These are phyloP conservation scores for Spialia ferax DNA, from an alignment of 2,888 invertebrate genomes.

Conservation along the genomic window DNA sequence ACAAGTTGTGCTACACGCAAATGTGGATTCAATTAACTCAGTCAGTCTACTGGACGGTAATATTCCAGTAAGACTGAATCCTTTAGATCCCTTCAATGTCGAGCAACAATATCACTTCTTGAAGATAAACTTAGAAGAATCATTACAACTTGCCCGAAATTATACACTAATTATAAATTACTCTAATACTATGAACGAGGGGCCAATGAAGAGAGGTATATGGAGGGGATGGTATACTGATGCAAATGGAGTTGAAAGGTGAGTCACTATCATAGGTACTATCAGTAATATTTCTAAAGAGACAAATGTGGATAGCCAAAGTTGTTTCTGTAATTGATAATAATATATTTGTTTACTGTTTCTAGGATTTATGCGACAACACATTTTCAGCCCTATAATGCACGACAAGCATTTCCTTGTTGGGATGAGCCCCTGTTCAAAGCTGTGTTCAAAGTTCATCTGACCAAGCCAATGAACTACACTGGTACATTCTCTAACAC, in stretches of 20 bases:
- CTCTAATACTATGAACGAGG: conserved; percentile 80
- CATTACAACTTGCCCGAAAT: conserved; percentile 56
- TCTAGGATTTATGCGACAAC: conserved; percentile 86
- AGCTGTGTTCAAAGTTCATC: conserved; percentile 90
- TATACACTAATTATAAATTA: conserved; percentile 81
- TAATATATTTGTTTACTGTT: conserved; percentile 18
- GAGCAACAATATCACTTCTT: conserved; percentile 76
- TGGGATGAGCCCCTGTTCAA: conserved; percentile 95
- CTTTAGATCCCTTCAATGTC: conserved; percentile 49
- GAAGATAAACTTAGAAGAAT: conserved; percentile 63
- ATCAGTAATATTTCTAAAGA: neutral
- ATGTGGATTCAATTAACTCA: conserved; percentile 65
- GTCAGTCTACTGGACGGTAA: conserved; percentile 50
- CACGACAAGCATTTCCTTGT: conserved; percentile 94
- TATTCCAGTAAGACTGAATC: conserved; percentile 48
- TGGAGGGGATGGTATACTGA: conserved; percentile 79
- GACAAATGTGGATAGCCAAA: neutral
- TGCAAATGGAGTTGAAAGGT: conserved; percentile 67
- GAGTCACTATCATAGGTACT: neutral
- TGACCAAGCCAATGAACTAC: conserved; percentile 85
- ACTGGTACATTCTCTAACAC: conserved; percentile 88
- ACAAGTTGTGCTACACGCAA: conserved; percentile 80
- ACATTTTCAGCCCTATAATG: conserved; percentile 93
- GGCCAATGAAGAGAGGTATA: conserved; percentile 78
- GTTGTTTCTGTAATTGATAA: neutral